phyloP scores from a whole-genome alignment of 2,113 vertebrate species.

The Elephas maximus region DNA sequence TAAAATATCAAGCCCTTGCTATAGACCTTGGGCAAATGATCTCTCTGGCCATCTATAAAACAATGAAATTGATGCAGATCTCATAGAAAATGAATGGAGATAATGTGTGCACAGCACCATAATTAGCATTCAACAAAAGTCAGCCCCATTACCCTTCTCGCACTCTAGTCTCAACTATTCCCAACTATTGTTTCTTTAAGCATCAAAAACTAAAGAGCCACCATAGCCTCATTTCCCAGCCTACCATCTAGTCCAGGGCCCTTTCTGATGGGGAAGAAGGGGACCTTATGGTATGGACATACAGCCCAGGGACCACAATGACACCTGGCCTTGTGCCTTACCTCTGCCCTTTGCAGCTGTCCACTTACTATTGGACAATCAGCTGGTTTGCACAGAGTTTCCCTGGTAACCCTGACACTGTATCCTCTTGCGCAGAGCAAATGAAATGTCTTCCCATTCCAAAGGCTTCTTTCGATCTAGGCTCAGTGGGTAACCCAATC shows the following conservation, averaged over 20 bases:
- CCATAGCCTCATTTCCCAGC: background rate
- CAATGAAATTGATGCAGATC: background rate
- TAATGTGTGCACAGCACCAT: background rate
- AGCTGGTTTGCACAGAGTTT: background rate
- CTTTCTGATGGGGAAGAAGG: background rate
- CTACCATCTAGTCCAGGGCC: background rate
- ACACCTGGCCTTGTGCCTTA: background rate
- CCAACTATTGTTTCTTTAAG: background rate
- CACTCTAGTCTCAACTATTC: background rate
- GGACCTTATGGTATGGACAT: background rate
- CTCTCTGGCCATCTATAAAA: background rate
- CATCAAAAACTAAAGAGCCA: background rate
- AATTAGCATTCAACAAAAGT: background rate
- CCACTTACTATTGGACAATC: background rate
- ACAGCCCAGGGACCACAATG: background rate
- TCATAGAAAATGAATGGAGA: background rate
- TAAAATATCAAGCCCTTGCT: background rate
- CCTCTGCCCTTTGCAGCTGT: background rate
- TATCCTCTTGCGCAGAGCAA: background rate
- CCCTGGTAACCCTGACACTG: background rate
- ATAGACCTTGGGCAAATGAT: background rate
- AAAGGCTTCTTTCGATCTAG: constrained; percentile 36
- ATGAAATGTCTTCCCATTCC: constrained; percentile 22
- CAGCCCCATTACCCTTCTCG: background rate
- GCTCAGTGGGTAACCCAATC: constrained; percentile 7